Evolutionary conservation across 2,888 invertebrate genomes (phyloP), one percentile per base, ranked within the genome.

Genomic region (Folsomia candida): DNA sequence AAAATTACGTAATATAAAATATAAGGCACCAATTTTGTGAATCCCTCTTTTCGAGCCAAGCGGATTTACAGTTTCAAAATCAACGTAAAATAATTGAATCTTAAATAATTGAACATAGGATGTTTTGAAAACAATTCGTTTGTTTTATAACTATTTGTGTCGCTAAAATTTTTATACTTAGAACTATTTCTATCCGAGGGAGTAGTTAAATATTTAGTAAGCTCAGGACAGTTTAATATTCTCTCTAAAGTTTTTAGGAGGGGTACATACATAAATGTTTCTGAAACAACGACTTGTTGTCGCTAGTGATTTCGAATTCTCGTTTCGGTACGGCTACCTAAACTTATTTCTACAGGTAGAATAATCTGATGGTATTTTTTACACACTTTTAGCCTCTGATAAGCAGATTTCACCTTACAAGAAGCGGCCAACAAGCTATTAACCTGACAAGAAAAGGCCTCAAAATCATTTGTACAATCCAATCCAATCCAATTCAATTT

Each of bases 41-140:
- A 68, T 26, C 6, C 62, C 61, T 25, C 27, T 4, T 25, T 68
- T 61, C 6, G 61, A 47, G 3, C 62, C 61, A 20, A 68, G 62
- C 2, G 68, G 61, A 60, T 68, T 68, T 14, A 51, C 68, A 18
- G 62, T 61, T 25, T 68, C 68, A 51, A 68, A 68, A 18, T 68
- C 68, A 47, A 62, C 68, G 51, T 68, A 29, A 68, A 68, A 68
- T 9, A 66, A 2, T 54, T 66, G 54, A 25, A 66, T 51, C 57
- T 57, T 54, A 25, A 66, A 22, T 2, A 57, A 51, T 26, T 66
- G n/a, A n/a, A n/a, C n/a, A n/a, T 57, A 25, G 66, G 57, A 66
- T 24, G 54, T 3, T 66, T 3, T 2, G 20, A 26, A 57, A 66
- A 66, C 3, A 66, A 25, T 27, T 54, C n/a, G n/a, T n/a, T n/a